Conservation (phyloP, 2,113 vertebrate genomes). For the Sitta europaea region DNA sequence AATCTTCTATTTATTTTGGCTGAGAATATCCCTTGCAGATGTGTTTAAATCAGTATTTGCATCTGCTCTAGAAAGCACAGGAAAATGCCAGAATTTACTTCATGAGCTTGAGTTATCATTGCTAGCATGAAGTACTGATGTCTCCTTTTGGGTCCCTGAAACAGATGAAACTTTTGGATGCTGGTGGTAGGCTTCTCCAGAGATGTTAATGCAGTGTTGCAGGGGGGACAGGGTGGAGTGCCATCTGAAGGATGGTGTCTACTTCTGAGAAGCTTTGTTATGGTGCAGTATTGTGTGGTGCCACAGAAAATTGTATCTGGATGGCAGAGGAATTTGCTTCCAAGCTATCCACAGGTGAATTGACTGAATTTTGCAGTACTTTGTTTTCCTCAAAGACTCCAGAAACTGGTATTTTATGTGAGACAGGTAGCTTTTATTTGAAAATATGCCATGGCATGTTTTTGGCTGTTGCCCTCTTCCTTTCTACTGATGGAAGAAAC, state of each 20-base stretch:
- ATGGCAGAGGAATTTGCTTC: neutral
- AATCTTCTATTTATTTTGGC: neutral
- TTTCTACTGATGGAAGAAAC: neutral
- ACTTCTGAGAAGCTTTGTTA: neutral
- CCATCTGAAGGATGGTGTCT: neutral
- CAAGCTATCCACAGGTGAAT: neutral
- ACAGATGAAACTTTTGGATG: neutral
- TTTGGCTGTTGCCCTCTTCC: neutral
- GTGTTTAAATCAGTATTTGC: neutral
- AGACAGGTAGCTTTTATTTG: neutral
- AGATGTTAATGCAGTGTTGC: neutral
- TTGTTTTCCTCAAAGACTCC: neutral
- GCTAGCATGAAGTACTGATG: fast-evolving
- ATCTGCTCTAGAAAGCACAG: neutral
- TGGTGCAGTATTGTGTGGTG: fast-evolving
- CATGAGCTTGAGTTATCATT: neutral
- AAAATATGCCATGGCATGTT: neutral
- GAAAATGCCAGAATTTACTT: neutral
- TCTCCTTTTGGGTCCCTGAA: neutral
- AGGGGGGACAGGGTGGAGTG: neutral
- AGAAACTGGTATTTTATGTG: neutral
- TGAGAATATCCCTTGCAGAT: neutral
- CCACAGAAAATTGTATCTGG: neutral
- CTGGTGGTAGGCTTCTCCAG: neutral
- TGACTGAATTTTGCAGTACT: neutral